Evolutionary conservation across 1,140 invertebrate genomes (phyloP).

Genomic region (Calephelis virginiensis): DNA sequence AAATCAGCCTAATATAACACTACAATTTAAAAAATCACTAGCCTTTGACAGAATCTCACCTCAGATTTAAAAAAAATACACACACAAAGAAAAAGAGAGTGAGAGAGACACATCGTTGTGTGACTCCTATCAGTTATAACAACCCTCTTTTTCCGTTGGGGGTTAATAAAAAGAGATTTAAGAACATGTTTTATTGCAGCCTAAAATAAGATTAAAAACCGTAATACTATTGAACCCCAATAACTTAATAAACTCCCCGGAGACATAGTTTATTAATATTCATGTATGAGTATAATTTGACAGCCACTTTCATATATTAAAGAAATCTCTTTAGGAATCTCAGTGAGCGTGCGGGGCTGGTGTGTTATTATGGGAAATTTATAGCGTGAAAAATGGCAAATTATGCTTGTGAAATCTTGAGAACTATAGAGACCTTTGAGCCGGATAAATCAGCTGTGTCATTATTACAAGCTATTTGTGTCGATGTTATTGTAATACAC

Average conservation of each 20-base stretch:
- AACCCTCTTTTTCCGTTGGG: too few species aligned
- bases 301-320: constrained; percentile 56
- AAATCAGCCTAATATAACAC: too few species aligned
- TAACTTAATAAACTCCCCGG: constrained; percentile 38
- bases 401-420: constrained; percentile 47
- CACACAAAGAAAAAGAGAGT: too few species aligned
- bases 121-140: too few species aligned
- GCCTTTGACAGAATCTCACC: too few species aligned
- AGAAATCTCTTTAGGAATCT: constrained; percentile 29
- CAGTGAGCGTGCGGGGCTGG: constrained; percentile 31
- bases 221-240: background rate
- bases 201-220: too few species aligned
- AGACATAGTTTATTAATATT: constrained; percentile 48
- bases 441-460: constrained; percentile 22
- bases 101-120: too few species aligned
- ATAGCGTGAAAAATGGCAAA: constrained; percentile 48
- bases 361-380: constrained; percentile 59
- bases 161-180: too few species aligned
- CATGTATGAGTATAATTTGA: constrained; percentile 55
- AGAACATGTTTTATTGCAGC: too few species aligned
- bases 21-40: too few species aligned
- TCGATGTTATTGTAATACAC: background rate
- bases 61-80: too few species aligned
- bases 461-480: constrained; percentile 24
- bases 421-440: constrained; percentile 40